Evolutionary conservation across 2,797 vertebrate species (phyloP).

Genomic region (Danio choprae): DNA sequence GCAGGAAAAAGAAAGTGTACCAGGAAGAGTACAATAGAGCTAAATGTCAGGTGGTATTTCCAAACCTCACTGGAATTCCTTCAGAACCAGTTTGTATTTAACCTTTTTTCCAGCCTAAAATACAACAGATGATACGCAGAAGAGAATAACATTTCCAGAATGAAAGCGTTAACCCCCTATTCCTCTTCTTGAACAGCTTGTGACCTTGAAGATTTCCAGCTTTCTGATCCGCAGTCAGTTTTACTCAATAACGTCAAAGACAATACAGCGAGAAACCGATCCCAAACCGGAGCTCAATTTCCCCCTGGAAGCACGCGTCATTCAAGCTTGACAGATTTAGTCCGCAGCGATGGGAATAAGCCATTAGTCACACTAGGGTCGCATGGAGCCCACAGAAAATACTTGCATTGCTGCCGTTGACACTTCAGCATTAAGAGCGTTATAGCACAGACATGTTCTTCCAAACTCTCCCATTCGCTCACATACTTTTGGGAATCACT

Average conservation of each 20-base stretch:
- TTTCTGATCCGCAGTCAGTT: constrained; percentile 27
- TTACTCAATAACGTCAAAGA: constrained; percentile 36
- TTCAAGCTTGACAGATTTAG: constrained; percentile 47
- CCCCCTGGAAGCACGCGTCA: neutral
- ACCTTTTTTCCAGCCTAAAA: constrained; percentile 27
- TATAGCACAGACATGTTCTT: constrained; percentile 33
- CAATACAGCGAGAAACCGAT: constrained; percentile 17
- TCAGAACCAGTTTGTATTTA: constrained; percentile 32
- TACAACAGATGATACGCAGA: neutral
- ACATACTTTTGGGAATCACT: constrained; percentile 24
- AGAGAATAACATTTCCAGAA: neutral
- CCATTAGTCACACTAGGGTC: constrained; percentile 46
- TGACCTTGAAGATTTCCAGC: constrained; percentile 39
- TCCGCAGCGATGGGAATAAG: constrained; percentile 43
- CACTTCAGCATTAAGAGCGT: constrained; percentile 26
- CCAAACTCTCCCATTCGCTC: constrained; percentile 15
- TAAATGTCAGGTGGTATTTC: constrained; percentile 28
- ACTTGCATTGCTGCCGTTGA: constrained; percentile 25
- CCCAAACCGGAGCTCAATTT: constrained; percentile 3
- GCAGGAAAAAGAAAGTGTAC: constrained; percentile 17
- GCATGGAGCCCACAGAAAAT: constrained; percentile 2
- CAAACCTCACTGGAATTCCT: constrained; percentile 11
- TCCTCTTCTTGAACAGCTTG: constrained; percentile 7
- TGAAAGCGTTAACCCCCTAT: neutral
- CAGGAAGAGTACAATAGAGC: constrained; percentile 24